A percentile compares a stretch with the other conserved stretches of the same genome.
Conservation (phyloP, 2,797 vertebrate genomes). For the Anisognathus igniventris region DNA sequence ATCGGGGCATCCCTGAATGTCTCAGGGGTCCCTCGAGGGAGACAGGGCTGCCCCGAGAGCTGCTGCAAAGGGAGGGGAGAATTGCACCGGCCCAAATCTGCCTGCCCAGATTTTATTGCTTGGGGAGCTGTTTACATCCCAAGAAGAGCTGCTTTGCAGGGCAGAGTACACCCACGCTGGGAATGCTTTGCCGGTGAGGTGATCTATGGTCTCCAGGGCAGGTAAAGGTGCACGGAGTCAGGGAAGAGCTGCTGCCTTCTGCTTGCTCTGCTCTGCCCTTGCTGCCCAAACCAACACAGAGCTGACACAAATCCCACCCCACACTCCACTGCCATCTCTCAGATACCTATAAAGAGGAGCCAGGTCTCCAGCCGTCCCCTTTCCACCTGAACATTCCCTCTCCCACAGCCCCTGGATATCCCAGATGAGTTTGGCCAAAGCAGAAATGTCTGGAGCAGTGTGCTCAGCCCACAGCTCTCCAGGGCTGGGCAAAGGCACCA, state of each 20-base stretch:
- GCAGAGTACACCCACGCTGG: background rate
- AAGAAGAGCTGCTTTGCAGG: background rate
- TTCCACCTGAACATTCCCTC: background rate
- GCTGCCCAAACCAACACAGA: background rate
- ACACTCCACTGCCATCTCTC: fast-evolving
- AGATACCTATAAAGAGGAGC: background rate
- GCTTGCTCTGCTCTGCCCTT: background rate
- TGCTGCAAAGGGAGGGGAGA: background rate
- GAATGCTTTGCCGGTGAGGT: background rate
- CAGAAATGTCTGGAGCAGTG: background rate
- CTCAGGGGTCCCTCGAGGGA: fast-evolving
- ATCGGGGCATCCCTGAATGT: background rate
- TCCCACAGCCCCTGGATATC: background rate
- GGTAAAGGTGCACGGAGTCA: background rate
- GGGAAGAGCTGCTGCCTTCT: background rate
- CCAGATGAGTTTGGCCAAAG: background rate
- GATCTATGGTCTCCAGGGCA: background rate
- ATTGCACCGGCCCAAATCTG: background rate
- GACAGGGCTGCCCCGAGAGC: background rate
- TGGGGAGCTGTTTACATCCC: background rate
- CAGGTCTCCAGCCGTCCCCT: background rate
- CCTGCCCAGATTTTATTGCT: background rate
- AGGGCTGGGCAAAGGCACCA: background rate
- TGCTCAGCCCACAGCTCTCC: background rate
- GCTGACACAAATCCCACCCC: background rate